Conservation (phyloP, 1,140 invertebrate species). For the Whitmania pigra region DNA sequence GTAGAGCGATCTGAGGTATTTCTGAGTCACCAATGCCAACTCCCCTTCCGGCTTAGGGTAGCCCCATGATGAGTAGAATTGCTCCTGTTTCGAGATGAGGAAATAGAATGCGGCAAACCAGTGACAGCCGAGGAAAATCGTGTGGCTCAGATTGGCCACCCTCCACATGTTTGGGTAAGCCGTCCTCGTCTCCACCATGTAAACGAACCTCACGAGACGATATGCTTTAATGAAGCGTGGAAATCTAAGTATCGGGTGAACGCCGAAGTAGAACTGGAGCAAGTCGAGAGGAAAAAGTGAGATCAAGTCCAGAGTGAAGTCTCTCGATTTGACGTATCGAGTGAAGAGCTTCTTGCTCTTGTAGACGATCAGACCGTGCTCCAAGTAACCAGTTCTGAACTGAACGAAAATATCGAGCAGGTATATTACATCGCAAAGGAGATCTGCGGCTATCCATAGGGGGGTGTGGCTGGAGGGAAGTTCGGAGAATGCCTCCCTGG, state of each 20-base stretch:
- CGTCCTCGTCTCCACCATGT: slow-evolving; percentile 85
- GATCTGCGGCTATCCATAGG: slow-evolving; percentile 69
- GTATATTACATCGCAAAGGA: slow-evolving; percentile 71
- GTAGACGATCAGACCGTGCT: slow-evolving; percentile 85
- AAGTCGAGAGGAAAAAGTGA: slow-evolving; percentile 74
- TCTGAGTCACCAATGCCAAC: slow-evolving; percentile 70
- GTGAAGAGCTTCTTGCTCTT: slow-evolving; percentile 73
- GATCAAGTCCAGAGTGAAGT: slow-evolving; percentile 71
- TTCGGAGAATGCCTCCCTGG: slow-evolving; percentile 81
- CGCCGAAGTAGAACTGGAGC: slow-evolving; percentile 50
- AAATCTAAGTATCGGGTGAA: slow-evolving; percentile 43
- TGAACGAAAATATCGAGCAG: slow-evolving; percentile 74
- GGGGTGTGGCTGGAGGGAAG: slow-evolving; percentile 40
- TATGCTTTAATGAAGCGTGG: slow-evolving; percentile 60
- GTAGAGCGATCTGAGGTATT: slow-evolving; percentile 83
- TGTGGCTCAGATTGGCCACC: slow-evolving; percentile 86
- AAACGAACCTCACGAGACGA: slow-evolving; percentile 78
- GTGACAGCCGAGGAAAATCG: slow-evolving; percentile 80
- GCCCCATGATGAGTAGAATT: slow-evolving; percentile 77
- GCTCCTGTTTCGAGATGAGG: slow-evolving; percentile 77
- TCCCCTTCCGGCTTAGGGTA: slow-evolving; percentile 61
- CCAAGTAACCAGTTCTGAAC: slow-evolving; percentile 83
- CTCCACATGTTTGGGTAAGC: slow-evolving; percentile 90
- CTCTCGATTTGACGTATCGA: slow-evolving; percentile 71
- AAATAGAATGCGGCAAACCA: slow-evolving; percentile 98